Evolutionary conservation across 2,113 vertebrate species (phyloP).

Genomic region (Triplophysa siluroides): DNA sequence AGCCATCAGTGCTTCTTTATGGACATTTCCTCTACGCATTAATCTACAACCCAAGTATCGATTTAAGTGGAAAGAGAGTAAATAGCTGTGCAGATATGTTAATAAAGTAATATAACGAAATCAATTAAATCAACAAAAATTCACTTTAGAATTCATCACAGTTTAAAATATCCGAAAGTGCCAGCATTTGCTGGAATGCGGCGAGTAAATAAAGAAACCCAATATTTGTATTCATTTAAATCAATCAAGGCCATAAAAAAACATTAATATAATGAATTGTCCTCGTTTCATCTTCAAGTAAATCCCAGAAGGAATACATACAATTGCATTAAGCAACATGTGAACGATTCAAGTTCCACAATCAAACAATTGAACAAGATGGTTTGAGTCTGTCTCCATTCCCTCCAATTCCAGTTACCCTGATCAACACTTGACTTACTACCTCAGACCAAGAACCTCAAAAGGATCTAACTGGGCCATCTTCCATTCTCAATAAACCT

Average conservation of each 20-base stretch:
- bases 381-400: conserved; percentile 26
- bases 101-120: background rate
- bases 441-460: conserved; percentile 15
- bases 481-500: background rate
- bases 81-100: background rate
- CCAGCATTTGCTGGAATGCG: background rate
- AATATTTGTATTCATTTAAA: no score
- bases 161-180: no score
- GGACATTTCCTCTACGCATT: background rate
- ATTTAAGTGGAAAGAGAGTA: background rate
- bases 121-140: background rate
- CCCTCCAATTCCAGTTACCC: conserved; percentile 13
- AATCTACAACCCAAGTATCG: background rate
- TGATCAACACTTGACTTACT: conserved; percentile 41
- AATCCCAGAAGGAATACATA: background rate
- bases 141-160: background rate
- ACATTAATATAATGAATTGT: no score
- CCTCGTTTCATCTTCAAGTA: background rate
- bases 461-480: conserved; percentile 13
- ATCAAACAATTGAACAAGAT: conserved; percentile 20
- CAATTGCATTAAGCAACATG: background rate
- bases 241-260: no score
- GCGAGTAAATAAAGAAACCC: background rate
- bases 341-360: background rate
- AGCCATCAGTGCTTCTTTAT: background rate